phyloP scores from a whole-genome alignment of 1,140 invertebrate genomes.

The Bursaphelenchus mucronatus region DNA sequence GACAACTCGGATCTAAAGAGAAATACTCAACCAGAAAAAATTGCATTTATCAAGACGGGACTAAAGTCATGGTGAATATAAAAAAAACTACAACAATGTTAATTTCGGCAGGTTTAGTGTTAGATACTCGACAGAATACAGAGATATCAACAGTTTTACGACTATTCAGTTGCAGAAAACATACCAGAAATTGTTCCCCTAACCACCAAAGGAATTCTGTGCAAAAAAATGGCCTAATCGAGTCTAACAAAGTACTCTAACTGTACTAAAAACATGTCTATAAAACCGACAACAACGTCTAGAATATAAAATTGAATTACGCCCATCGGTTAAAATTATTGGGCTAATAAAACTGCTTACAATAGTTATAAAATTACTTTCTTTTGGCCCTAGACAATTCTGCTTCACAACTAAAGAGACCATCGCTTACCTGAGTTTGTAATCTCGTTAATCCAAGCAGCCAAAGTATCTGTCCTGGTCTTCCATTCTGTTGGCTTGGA shows the following conservation, averaged over 20 bases:
- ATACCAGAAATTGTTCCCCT: no score
- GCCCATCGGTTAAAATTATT: conserved; percentile 3
- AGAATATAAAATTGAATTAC: conserved; percentile 7
- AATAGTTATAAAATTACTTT: neutral
- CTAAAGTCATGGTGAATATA: no score
- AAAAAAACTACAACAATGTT: no score
- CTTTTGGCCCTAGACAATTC: neutral
- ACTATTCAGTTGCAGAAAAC: neutral
- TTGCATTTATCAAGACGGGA: no score
- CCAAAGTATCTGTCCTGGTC: conserved; percentile 96
- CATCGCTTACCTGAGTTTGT: conserved; percentile 90
- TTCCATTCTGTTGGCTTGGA: conserved; percentile 73
- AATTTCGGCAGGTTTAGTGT: no score
- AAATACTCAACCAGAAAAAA: no score
- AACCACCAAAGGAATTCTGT: no score
- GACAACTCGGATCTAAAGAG: conserved; percentile 47
- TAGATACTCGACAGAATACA: neutral
- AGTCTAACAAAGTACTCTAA: no score
- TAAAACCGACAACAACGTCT: conserved; percentile 18
- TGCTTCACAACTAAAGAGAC: neutral
- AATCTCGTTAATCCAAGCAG: conserved; percentile 92
- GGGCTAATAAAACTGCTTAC: neutral
- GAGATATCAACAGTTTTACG: neutral
- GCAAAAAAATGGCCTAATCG: no score
- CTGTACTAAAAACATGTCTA: neutral